Evolutionary conservation across 2,888 invertebrate genomes (phyloP).

Genomic region (Drosophila paracracens): DNA sequence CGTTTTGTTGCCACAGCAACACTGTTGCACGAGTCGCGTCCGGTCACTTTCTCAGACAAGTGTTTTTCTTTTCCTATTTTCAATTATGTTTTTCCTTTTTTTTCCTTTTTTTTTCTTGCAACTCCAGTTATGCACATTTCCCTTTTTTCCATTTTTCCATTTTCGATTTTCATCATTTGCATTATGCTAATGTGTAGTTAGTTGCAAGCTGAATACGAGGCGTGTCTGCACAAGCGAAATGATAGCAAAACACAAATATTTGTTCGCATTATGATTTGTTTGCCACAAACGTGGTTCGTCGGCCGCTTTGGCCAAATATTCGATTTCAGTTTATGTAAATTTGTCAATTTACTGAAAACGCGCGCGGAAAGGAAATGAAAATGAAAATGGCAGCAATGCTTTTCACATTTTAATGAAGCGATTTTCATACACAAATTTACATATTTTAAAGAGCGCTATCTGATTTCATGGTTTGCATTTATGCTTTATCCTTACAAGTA

Average conservation of each 20-base stretch:
- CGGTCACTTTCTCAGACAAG: conserved; percentile 64
- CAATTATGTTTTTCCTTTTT: conserved; percentile 48
- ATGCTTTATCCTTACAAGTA: not conserved
- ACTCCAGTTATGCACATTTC: conserved; percentile 39
- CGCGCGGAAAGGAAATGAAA: conserved; percentile 39
- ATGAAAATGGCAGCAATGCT: conserved; percentile 34
- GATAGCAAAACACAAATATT: conserved; percentile 58
- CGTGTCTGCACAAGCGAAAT: conserved; percentile 52
- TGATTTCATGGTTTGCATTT: not conserved
- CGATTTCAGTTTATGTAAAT: conserved; percentile 56
- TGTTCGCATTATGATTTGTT: conserved; percentile 61
- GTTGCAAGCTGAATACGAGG: conserved; percentile 8
- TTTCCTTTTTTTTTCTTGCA: conserved; percentile 1
- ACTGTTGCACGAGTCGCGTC: conserved; percentile 38
- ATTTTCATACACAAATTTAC: conserved; percentile 31
- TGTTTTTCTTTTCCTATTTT: conserved; percentile 30
- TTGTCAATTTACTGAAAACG: conserved; percentile 55
- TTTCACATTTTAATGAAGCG: conserved; percentile 45
- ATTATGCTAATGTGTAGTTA: conserved; percentile 68
- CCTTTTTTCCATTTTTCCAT: conserved; percentile 40
- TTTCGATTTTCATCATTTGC: conserved; percentile 49
- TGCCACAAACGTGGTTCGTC: conserved; percentile 18
- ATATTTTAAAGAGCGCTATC: conserved; percentile 27
- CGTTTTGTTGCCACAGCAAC: conserved; percentile 27
- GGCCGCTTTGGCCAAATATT: conserved; percentile 7